phyloP scores from a whole-genome alignment of 2,113 vertebrate genomes.

The Scatophagus argus region DNA sequence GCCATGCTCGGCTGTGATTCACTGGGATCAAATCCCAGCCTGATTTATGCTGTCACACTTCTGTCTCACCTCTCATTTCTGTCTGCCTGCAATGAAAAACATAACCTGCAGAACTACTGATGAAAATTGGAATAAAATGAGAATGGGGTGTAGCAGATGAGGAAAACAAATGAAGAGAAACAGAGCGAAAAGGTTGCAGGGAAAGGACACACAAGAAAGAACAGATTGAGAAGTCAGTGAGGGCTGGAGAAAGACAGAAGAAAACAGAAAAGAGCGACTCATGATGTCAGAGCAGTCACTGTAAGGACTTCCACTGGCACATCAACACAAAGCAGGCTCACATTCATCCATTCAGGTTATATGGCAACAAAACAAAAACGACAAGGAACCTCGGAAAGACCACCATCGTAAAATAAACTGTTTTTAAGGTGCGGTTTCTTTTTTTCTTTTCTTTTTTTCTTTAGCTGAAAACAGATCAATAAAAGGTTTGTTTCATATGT shows the following conservation, averaged over 20 bases:
- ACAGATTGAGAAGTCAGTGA: conserved; percentile 3
- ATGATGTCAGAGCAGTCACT: conserved; percentile 36
- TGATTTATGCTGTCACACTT: conserved; percentile 55
- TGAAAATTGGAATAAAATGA: conserved; percentile 38
- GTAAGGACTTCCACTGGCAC: conserved; percentile 18
- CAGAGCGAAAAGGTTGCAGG: conserved; percentile 2
- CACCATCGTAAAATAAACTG: background rate
- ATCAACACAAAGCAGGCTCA: conserved; percentile 13
- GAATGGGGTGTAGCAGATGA: background rate
- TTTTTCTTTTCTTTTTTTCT: conserved; percentile 26
- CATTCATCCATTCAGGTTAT: conserved; percentile 3
- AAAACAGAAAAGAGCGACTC: conserved; percentile 15
- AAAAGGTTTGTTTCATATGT: conserved; percentile 1
- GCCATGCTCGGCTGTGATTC: conserved; percentile 37
- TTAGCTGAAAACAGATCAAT: conserved; percentile 36
- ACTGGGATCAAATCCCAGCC: conserved; percentile 44
- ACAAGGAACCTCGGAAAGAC: background rate
- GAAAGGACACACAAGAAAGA: background rate
- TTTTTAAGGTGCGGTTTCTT: conserved; percentile 16
- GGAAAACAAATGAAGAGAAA: conserved; percentile 20
- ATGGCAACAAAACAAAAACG: conserved; percentile 1
- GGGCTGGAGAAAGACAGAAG: background rate
- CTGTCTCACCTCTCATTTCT: conserved; percentile 34
- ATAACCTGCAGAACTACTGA: conserved; percentile 27
- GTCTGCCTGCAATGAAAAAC: conserved; percentile 34